Conservation (phyloP, 2,113 vertebrate species). For the Misgurnus mizolepis region DNA sequence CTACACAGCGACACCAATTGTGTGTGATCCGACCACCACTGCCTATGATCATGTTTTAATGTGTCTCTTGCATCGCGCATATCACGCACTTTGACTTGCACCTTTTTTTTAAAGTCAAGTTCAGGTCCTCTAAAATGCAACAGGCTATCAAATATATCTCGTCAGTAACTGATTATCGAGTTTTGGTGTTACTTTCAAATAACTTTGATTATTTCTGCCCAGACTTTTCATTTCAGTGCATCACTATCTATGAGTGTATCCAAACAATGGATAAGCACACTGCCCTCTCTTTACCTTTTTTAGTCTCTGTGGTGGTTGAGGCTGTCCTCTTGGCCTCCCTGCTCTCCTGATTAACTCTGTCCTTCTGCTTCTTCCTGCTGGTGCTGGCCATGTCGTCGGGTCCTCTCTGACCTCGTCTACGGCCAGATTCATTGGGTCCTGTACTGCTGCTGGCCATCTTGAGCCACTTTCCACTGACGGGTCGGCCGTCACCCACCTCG, state of each 20-base stretch:
- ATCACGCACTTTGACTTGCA: too few species aligned
- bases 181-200: too few species aligned
- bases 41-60: too few species aligned
- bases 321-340: constrained; percentile 83
- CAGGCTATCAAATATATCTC: too few species aligned
- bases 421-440: constrained; percentile 59
- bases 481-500: constrained; percentile 85
- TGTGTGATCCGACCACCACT: too few species aligned
- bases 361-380: constrained; percentile 97
- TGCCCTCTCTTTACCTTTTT: constrained; percentile 72
- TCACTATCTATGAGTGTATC: not conserved
- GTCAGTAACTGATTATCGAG: too few species aligned
- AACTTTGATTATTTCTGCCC: too few species aligned
- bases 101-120: too few species aligned
- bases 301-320: constrained; percentile 58
- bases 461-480: constrained; percentile 90
- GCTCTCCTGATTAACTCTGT: constrained; percentile 93
- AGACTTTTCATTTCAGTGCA: too few species aligned
- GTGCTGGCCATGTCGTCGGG: constrained; percentile 73
- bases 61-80: too few species aligned
- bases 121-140: too few species aligned
- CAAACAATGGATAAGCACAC: not conserved
- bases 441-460: constrained; percentile 80
- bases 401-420: constrained; percentile 79
- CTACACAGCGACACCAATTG: too few species aligned